A percentile compares a stretch with the other conserved stretches of the same genome.
Conservation (phyloP, 1,140 invertebrate species). For the Caenorhabditis inopinata region DNA sequence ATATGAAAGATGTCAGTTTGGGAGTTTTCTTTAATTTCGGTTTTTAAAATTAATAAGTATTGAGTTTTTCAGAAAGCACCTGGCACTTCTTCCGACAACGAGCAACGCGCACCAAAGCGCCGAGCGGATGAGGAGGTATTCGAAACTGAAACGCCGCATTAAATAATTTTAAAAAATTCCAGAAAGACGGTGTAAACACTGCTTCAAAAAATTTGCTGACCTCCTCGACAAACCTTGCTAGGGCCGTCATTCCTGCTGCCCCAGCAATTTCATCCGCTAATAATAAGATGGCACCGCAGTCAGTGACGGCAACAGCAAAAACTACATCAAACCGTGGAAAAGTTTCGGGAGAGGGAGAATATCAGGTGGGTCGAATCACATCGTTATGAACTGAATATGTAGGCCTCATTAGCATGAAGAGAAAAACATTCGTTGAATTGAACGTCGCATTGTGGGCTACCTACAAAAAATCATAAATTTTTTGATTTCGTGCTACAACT, state of each 20-base stretch:
- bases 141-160: neutral
- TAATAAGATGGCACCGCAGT: conserved; percentile 10
- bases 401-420: neutral
- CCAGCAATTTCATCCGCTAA: neutral
- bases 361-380: conserved; percentile 55
- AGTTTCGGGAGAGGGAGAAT: conserved; percentile 58
- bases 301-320: conserved; percentile 37
- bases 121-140: conserved; percentile 24
- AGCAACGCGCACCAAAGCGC: neutral
- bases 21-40: neutral
- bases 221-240: neutral
- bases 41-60: neutral
- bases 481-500: too few relatives aligned
- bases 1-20: neutral
- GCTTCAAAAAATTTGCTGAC: neutral
- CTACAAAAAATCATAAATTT: too few relatives aligned
- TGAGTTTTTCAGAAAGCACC: neutral
- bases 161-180: neutral
- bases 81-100: neutral
- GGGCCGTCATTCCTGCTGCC: neutral
- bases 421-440: too few relatives aligned
- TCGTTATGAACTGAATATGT: neutral
- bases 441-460: too few relatives aligned
- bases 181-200: neutral
- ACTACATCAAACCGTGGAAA: conserved; percentile 45